Conservation (phyloP, 2,797 vertebrate genomes). For the Neosalanx taihuensis region DNA sequence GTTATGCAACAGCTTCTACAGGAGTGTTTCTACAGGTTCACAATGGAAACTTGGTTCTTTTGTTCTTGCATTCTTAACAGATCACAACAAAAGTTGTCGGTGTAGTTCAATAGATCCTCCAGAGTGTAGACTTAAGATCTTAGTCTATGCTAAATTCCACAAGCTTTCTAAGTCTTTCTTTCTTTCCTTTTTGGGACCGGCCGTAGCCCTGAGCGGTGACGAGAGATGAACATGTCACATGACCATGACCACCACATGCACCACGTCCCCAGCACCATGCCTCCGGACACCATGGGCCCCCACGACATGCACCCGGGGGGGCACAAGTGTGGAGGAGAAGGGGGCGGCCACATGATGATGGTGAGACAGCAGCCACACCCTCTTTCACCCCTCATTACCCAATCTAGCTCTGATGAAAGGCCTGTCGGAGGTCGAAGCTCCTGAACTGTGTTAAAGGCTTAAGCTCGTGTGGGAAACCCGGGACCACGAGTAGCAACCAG, state of each 20-base stretch:
- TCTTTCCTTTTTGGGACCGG: not conserved
- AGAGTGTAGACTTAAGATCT: too few relatives aligned
- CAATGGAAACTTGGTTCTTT: too few relatives aligned
- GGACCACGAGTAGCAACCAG: too few relatives aligned
- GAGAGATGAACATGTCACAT: constrained; percentile 16
- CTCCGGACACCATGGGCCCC: constrained; percentile 7
- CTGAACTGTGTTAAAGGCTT: too few relatives aligned
- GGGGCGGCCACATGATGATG: constrained; percentile 14
- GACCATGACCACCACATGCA: constrained; percentile 9
- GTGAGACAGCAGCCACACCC: not conserved
- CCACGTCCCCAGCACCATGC: constrained; percentile 25
- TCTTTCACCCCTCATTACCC: not conserved
- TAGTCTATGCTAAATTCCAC: too few relatives aligned
- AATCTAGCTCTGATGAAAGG: not conserved
- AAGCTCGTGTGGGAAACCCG: too few relatives aligned
- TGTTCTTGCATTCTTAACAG: too few relatives aligned
- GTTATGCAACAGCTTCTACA: too few relatives aligned
- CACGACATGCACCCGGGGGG: not conserved
- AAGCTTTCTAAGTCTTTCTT: not conserved
- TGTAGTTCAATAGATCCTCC: too few relatives aligned
- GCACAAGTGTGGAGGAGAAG: not conserved
- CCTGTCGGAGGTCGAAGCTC: not conserved
- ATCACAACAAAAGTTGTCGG: too few relatives aligned
- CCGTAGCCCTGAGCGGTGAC: constrained; percentile 10
- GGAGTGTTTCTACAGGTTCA: too few relatives aligned